Conservation (phyloP, 2,888 invertebrate genomes). For the Cerastis rubricosa region DNA sequence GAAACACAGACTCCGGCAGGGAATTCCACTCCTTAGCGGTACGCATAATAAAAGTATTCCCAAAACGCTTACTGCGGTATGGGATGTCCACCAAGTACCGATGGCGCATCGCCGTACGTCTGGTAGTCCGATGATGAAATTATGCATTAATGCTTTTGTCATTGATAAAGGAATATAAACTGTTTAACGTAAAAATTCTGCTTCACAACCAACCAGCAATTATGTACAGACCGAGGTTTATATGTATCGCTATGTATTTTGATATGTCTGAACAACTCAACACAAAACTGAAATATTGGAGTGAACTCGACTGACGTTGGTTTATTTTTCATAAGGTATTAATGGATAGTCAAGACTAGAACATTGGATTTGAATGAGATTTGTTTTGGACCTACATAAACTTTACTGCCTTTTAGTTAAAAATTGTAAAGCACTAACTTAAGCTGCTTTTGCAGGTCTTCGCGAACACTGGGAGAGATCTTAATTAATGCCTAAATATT, state of each 20-base stretch:
- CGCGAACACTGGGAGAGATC: no score
- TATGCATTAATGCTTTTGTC: no score
- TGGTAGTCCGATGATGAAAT: no score
- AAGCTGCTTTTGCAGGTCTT: no score
- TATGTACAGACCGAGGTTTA: conserved; percentile 1
- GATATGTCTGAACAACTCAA: conserved; percentile 17
- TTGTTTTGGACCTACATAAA: neutral
- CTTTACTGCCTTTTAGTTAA: neutral
- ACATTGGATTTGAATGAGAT: neutral
- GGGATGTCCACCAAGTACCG: no score
- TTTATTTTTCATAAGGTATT: neutral
- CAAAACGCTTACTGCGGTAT: no score
- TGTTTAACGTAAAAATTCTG: conserved; percentile 21
- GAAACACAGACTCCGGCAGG: no score
- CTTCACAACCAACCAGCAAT: conserved; percentile 7
- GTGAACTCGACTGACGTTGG: neutral
- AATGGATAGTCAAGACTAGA: neutral
- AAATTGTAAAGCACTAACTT: no score
- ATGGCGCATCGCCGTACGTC: no score
- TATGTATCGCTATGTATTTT: conserved; percentile 4
- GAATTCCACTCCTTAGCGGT: no score
- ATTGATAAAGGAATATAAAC: conserved; percentile 40
- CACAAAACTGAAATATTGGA: conserved; percentile 22
- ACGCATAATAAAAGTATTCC: no score
- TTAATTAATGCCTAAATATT: no score